These are phyloP conservation scores for Melipona bicolor DNA, from an alignment of 2,888 invertebrate species.

Conservation along the genomic window DNA sequence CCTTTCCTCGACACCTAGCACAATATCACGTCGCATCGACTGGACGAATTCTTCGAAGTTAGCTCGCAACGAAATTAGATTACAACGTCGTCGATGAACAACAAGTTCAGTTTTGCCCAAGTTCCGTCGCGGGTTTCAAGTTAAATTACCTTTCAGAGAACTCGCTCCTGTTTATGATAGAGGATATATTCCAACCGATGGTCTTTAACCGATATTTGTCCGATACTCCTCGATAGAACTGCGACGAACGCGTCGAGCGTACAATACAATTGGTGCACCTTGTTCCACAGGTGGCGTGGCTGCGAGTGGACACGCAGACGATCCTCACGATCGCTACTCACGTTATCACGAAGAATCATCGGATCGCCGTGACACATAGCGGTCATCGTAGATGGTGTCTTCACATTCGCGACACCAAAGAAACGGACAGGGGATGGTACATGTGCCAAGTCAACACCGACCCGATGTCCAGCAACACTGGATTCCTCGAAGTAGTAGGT, in stretches of 20 bases:
- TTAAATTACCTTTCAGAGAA: conserved; percentile 20
- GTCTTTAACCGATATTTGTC: neutral
- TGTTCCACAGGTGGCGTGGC: conserved; percentile 84
- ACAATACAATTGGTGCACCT: neutral
- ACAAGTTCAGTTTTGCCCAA: conserved; percentile 20
- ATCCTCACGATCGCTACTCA: conserved; percentile 85
- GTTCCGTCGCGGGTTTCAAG: conserved; percentile 19
- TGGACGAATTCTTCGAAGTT: conserved; percentile 19
- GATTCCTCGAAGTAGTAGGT: conserved; percentile 86
- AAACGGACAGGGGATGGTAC: conserved; percentile 84
- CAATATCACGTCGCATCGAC: conserved; percentile 4
- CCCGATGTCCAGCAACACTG: conserved; percentile 85
- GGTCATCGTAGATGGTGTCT: conserved; percentile 85
- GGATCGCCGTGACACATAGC: conserved; percentile 84
- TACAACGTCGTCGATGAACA: conserved; percentile 30
- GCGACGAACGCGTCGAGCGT: neutral
- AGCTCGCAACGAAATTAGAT: conserved; percentile 15
- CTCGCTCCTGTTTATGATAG: neutral
- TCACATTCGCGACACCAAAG: conserved; percentile 84
- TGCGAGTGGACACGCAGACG: conserved; percentile 85
- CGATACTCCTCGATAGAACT: neutral
- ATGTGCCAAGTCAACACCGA: conserved; percentile 85
- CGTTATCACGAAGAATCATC: conserved; percentile 85
- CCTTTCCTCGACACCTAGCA: neutral
- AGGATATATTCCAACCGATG: neutral